Percentiles rank a stretch among this genome's conserved stretches.
Evolutionary conservation across 1,140 invertebrate species (phyloP).

Genomic region (Triops cancriformis): DNA sequence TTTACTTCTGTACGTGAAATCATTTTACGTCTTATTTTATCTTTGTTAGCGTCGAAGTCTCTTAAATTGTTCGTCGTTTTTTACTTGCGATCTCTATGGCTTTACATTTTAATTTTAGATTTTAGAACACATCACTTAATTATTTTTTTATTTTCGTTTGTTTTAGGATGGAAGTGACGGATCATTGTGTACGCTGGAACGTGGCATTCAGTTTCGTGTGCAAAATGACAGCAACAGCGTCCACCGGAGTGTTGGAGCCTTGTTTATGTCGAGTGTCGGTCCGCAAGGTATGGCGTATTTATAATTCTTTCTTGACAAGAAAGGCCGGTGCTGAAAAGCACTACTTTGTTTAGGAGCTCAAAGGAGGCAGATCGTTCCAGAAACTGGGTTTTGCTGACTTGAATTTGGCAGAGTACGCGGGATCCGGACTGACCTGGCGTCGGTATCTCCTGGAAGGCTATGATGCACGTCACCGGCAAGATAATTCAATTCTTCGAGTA

Average conservation of each 20-base stretch:
- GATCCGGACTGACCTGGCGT: conserved; percentile 71
- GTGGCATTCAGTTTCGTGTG: conserved; percentile 83
- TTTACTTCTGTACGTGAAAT: too few species aligned
- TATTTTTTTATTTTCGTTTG: too few species aligned
- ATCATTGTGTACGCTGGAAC: conserved; percentile 88
- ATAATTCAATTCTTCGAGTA: conserved; percentile 89
- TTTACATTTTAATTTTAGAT: too few species aligned
- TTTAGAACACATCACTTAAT: too few species aligned
- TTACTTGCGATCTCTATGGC: too few species aligned
- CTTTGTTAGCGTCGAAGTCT: too few species aligned
- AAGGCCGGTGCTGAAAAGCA: background rate
- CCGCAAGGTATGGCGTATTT: conserved; percentile 65
- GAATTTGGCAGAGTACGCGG: conserved; percentile 92
- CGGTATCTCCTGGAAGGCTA: conserved; percentile 90
- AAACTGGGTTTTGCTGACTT: conserved; percentile 95
- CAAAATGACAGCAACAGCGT: conserved; percentile 93
- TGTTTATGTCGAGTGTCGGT: conserved; percentile 86
- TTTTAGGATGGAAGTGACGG: conserved; percentile 80
- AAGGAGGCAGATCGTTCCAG: conserved; percentile 83
- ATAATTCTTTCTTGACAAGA: background rate
- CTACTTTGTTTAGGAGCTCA: conserved; percentile 51
- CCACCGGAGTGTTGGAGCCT: conserved; percentile 84
- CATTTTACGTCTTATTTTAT: too few species aligned
- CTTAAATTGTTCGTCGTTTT: too few species aligned
- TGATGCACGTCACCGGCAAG: conserved; percentile 77